Base-by-base conservation (phyloP, 2,113 vertebrate species). In the Psophia crepitans region DNA sequence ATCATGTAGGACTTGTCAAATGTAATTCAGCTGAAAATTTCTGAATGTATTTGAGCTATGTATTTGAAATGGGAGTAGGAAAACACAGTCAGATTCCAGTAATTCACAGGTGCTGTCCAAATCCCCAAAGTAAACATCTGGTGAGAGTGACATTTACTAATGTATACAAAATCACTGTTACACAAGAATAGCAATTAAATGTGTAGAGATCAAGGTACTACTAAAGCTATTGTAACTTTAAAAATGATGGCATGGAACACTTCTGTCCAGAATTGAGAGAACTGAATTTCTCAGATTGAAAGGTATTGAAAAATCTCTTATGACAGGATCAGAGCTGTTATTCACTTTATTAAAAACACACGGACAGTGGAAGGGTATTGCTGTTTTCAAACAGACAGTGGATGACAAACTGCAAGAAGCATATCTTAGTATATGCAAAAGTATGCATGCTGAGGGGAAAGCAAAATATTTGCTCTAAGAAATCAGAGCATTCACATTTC, bases 71-170 rank as follows among this genome's bases (percentile, higher is more conserved):
- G 96, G 90, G 93, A 97, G 96, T 80, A 91, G 90, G 93, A 97
- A 96, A 97, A 97, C 85, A 94, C 87, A 95, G 97, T 96, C 94
- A 97, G 89, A 96, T 93, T 98, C 91, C 91, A 96, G 95, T 96
- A 97, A 98, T 97, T 98, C 98, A 97, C 97, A 98, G 97, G 98
- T 98, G 98, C 96, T 95, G 96, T 97, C 89, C 96, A 98, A 98
- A 98, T 97, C 98, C 97, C 98, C 93, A 86, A 98, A 97, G 98
- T 96, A 98, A 98, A 98, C 97, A 98, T 96, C 97, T 97, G 97
- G 96, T 90, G 87, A 98, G 97, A 97, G 97, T 98, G 98, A 97
- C 98, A 98, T 98, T 98, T 98, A 97, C 98, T 98, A 97, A 98
- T 96, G 97, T 98, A 97, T 96, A 98, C 92, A 98, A 98, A 98